A percentile compares a stretch with the other conserved stretches of the same genome.
These are phyloP conservation scores for Apogon talboti DNA, from an alignment of 2,797 vertebrate genomes.

Conservation along the genomic window DNA sequence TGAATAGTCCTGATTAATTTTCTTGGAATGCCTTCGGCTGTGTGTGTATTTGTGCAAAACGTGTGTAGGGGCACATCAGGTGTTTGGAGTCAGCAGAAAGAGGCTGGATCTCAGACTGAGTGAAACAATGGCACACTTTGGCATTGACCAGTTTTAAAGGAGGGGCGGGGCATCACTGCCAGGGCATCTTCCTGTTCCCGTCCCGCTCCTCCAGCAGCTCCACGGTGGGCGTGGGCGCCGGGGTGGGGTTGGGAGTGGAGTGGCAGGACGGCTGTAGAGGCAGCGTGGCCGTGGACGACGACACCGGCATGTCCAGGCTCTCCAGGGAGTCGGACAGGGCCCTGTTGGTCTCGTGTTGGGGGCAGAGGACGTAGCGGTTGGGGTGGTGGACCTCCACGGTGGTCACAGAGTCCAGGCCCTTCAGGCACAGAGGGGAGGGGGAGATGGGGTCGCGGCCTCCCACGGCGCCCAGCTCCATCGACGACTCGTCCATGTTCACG, in stretches of 20 bases:
- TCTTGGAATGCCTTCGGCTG: slow-evolving; percentile 49
- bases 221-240: slow-evolving; percentile 50
- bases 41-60: slow-evolving; percentile 65
- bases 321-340: slow-evolving; percentile 81
- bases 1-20: slow-evolving; percentile 19
- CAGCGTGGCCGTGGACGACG: slow-evolving; percentile 76
- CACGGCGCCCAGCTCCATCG: slow-evolving; percentile 85
- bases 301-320: slow-evolving; percentile 77
- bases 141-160: slow-evolving; percentile 20
- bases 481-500: slow-evolving; percentile 92
- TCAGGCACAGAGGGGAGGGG: slow-evolving; percentile 74
- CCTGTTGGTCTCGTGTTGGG: slow-evolving; percentile 84
- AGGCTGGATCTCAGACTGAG: slow-evolving; percentile 28
- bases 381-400: slow-evolving; percentile 86
- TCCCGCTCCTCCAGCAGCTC: slow-evolving; percentile 72
- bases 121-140: slow-evolving; percentile 29
- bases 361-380: slow-evolving; percentile 91
- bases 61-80: slow-evolving; percentile 24
- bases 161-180: slow-evolving; percentile 69
- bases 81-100: slow-evolving; percentile 42
- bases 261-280: slow-evolving; percentile 71
- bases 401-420: slow-evolving; percentile 84
- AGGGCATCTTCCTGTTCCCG: slow-evolving; percentile 63
- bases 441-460: slow-evolving; percentile 83
- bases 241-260: slow-evolving; percentile 67